Percentiles rank a stretch among this genome's conserved stretches.
These are phyloP conservation scores for Sminthurinus signatus DNA, from an alignment of 1,140 invertebrate genomes.

Conservation along the genomic window DNA sequence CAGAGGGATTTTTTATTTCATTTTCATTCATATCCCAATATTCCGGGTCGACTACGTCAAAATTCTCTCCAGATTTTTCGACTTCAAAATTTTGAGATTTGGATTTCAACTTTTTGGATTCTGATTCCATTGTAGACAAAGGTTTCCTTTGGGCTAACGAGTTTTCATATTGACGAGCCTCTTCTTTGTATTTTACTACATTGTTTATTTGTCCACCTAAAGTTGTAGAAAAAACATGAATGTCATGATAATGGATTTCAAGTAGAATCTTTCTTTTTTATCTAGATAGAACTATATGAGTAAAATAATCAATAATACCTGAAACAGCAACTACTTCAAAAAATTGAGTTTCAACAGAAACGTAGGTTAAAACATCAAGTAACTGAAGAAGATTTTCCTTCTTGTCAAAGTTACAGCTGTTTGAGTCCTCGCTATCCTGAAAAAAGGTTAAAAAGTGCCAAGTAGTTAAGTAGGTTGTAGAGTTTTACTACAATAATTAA, in stretches of 20 bases:
- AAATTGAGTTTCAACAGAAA: neutral
- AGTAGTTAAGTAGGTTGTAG: neutral
- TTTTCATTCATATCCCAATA: neutral
- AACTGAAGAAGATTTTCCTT: neutral
- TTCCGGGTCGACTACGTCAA: neutral
- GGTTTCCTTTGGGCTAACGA: too few relatives aligned
- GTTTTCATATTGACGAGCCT: neutral
- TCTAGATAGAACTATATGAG: too few relatives aligned
- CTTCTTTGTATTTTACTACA: neutral
- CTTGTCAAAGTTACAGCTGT: neutral
- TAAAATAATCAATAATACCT: conserved; percentile 2
- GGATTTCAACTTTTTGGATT: neutral
- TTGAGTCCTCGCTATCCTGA: neutral
- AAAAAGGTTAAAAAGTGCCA: neutral
- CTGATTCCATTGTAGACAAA: too few relatives aligned
- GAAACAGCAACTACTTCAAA: neutral
- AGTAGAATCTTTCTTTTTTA: too few relatives aligned
- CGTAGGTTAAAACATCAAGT: neutral
- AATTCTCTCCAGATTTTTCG: neutral
- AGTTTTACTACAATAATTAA: neutral
- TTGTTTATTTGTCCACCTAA: neutral
- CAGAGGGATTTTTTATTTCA: neutral
- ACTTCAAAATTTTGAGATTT: neutral
- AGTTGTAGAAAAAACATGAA: too few relatives aligned
- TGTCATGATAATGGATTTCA: too few relatives aligned